Evolutionary conservation across 1,140 invertebrate genomes (phyloP), one percentile per base, ranked within the genome.

Genomic region (Magallana angulata): DNA sequence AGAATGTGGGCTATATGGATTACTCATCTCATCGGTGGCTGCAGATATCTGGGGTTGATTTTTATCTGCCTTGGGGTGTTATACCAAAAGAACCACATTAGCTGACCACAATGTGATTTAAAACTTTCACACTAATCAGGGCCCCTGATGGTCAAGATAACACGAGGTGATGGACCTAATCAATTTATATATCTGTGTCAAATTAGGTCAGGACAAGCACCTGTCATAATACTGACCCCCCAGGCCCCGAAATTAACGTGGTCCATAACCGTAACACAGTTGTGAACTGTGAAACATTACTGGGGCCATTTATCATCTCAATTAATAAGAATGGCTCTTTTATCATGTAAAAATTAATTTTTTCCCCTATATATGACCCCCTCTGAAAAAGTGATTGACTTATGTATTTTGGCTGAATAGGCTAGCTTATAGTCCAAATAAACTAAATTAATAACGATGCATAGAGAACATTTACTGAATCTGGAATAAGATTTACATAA

Each of bases 201-300:
- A 71, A 24, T 71, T 24, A 24, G 64, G 64, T 71, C 18, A 71
- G 18, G 7, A 71, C 64, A 71, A 71, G 64, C 64, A 36, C 64
- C 64, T 30, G 18, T 71, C 64, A 71, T 71, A 71, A 24, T 12
- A 64, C 18, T 71, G 64, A 24, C 64, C 64, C 30, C 30, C 18
- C 30, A 24, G 64, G 16, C 7, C 5, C 11, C 3, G 1, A 30
- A 71, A 18, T 71, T 24, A 8, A 48, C 36, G 5, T 48, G 36
- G 36, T 48, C 36, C 30, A 6, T 24, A 24, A 71, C 18, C 64
- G 30, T 30, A 30, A 14, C 18, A 71, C 64, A 71, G 18, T 11
- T 3, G 0, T 48, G 36, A 48, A 48, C 36, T 48, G 36, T 48
- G 36, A 4, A 48, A 48, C 36, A 48, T 48, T 11, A 71, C 64